Evolutionary conservation across 2,888 invertebrate species (phyloP).

Genomic region (Gastracanthus pulcherrimus): DNA sequence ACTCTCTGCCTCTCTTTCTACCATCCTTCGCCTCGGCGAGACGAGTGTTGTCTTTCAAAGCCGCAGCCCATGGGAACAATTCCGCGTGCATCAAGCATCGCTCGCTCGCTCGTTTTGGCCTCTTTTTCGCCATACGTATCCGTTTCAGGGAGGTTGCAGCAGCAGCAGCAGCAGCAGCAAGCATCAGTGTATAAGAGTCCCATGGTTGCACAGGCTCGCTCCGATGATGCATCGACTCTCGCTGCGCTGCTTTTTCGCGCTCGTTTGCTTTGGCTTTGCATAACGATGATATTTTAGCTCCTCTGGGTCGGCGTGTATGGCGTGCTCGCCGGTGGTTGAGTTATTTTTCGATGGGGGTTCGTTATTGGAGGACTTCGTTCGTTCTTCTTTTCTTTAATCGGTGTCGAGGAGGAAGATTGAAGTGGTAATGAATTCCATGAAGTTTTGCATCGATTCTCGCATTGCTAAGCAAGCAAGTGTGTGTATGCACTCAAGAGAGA

Average conservation of each 20-base stretch:
- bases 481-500: too few species aligned
- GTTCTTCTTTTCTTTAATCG: background rate
- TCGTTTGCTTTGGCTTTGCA: constrained; percentile 41
- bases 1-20: background rate
- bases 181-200: background rate
- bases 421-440: constrained; percentile 31
- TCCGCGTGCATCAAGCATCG: constrained; percentile 33
- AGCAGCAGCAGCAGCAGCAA: background rate
- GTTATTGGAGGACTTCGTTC: background rate
- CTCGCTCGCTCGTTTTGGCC: constrained; percentile 29
- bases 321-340: background rate
- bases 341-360: background rate
- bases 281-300: constrained; percentile 46
- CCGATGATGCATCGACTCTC: background rate
- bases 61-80: constrained; percentile 59
- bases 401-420: too few species aligned
- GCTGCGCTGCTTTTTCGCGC: background rate
- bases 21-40: constrained; percentile 1
- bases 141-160: constrained; percentile 45
- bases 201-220: constrained; percentile 42
- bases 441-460: constrained; percentile 1
- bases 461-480: too few species aligned
- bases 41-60: constrained; percentile 58
- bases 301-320: too few species aligned
- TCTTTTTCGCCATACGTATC: constrained; percentile 52